Conservation (phyloP, 2,113 vertebrate species). For the Clupea harengus region DNA sequence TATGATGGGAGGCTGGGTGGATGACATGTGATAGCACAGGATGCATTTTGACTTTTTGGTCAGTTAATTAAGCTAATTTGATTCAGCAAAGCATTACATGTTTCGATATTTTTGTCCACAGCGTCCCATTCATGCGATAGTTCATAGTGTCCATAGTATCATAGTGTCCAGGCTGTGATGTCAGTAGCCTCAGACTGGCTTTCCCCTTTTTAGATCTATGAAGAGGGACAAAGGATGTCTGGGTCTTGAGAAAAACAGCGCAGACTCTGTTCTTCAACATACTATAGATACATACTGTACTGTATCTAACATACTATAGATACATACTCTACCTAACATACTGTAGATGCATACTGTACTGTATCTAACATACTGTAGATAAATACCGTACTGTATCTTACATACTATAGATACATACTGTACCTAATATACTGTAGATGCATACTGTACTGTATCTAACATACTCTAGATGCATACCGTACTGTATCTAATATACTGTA, state of each 20-base stretch:
- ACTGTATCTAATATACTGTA: too few species aligned
- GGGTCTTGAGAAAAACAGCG: neutral
- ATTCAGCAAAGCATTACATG: neutral
- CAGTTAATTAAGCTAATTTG: neutral
- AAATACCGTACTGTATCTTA: too few species aligned
- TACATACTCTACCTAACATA: too few species aligned
- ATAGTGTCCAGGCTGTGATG: neutral
- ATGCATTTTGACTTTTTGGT: neutral
- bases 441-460: too few species aligned
- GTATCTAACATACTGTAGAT: too few species aligned
- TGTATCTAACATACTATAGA: too few species aligned
- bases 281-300: too few species aligned
- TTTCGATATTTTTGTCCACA: neutral
- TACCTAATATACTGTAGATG: too few species aligned
- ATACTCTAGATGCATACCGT: too few species aligned
- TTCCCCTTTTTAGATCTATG: neutral
- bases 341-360: too few species aligned
- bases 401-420: too few species aligned
- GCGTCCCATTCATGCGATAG: neutral
- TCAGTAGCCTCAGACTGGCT: neutral
- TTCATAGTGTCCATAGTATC: neutral
- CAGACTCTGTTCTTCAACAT: neutral
- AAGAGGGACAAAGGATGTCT: neutral
- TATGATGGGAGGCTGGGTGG: neutral
- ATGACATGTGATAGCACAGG: neutral